Conservation (phyloP, 2,797 vertebrate genomes). For the Mormyrus proboscirostris region DNA sequence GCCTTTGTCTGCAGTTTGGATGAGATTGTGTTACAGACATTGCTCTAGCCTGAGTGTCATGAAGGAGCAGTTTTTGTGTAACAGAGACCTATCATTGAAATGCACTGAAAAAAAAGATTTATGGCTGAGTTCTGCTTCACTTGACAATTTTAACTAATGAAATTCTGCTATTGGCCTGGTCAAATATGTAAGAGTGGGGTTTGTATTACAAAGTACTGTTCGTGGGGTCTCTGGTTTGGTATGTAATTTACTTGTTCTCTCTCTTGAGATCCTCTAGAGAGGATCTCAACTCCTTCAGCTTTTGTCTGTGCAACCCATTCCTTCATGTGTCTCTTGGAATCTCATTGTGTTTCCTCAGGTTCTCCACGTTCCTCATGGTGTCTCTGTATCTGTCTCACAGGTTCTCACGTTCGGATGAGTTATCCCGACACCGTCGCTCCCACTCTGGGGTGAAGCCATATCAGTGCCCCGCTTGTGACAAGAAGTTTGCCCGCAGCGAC, state of each 20-base stretch:
- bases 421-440: slow-evolving; percentile 86
- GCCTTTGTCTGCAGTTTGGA: not conserved
- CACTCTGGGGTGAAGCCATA: slow-evolving; percentile 93
- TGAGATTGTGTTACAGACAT: not conserved
- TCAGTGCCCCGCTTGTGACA: slow-evolving; percentile 87
- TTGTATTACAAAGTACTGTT: not conserved
- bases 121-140: not conserved
- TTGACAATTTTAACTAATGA: not conserved
- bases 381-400: slow-evolving; percentile 46
- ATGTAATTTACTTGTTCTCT: not conserved
- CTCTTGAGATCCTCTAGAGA: not conserved
- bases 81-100: slow-evolving; percentile 17
- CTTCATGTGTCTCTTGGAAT: not conserved
- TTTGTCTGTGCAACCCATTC: not conserved
- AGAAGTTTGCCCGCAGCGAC: slow-evolving; percentile 93
- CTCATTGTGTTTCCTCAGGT: not conserved
- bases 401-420: slow-evolving; percentile 88
- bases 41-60: not conserved
- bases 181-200: not conserved
- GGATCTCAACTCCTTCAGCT: not conserved
- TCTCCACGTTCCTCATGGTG: not conserved
- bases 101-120: not conserved
- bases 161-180: not conserved
- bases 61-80: slow-evolving; percentile 18
- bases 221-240: not conserved